These are phyloP conservation scores for Pelecanus crispus DNA, from an alignment of 2,113 vertebrate species.

Conservation along the genomic window DNA sequence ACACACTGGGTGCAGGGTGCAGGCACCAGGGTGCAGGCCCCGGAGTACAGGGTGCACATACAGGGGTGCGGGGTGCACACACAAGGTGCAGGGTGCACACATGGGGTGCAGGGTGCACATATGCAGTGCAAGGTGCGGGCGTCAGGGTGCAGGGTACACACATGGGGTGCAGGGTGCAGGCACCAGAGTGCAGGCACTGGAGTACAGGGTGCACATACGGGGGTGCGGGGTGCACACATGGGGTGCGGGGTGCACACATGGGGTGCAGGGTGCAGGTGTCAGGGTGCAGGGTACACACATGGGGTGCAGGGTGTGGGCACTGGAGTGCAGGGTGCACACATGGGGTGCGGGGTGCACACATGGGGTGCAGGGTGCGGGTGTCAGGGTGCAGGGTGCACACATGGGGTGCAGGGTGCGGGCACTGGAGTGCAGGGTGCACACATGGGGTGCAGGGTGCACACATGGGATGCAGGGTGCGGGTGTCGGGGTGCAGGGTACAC, in stretches of 20 bases:
- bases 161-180: neutral
- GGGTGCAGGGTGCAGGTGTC: neutral
- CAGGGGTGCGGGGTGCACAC: no score
- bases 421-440: neutral
- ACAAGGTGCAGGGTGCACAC: neutral
- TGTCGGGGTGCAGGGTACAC: neutral
- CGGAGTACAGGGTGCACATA: no score
- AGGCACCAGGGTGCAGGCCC: no score
- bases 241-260: neutral
- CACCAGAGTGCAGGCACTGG: neutral
- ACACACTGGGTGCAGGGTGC: neutral
- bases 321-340: no score
- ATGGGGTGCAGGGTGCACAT: neutral
- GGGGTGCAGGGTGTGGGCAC: no score
- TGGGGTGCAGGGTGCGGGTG: no score
- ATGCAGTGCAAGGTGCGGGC: neutral
- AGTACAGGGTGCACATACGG: no score
- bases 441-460: neutral
- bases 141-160: no score
- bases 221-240: neutral
- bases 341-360: neutral
- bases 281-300: neutral
- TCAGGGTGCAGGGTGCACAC: neutral
- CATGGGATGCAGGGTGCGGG: no score
- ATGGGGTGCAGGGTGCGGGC: neutral